These are phyloP conservation scores for Leguminivora glycinivorella DNA, from an alignment of 1,140 invertebrate genomes.

Conservation along the genomic window DNA sequence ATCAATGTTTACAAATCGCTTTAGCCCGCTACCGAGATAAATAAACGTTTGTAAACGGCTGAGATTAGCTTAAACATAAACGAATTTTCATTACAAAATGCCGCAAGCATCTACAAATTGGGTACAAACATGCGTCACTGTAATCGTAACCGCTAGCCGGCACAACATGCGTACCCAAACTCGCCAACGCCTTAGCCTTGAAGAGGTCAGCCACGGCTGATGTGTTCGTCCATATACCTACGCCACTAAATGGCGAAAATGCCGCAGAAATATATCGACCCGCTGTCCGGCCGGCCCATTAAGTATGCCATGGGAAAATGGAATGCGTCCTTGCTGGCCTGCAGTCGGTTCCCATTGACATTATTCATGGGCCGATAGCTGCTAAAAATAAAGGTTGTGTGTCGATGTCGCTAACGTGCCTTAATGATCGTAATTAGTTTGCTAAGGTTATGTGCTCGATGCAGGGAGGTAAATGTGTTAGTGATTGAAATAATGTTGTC, in stretches of 20 bases:
- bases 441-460: constrained; percentile 14
- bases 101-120: constrained; percentile 27
- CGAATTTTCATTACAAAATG: background rate
- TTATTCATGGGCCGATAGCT: constrained; percentile 34
- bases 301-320: constrained; percentile 52
- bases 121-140: background rate
- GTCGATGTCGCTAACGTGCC: constrained; percentile 9
- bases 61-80: background rate
- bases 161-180: constrained; percentile 32
- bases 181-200: constrained; percentile 44
- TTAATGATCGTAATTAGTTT: constrained; percentile 23
- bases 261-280: constrained; percentile 75
- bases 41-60: background rate
- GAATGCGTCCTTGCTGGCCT: constrained; percentile 44
- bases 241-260: constrained; percentile 55
- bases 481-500: background rate
- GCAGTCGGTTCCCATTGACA: constrained; percentile 36
- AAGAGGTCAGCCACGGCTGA: constrained; percentile 33
- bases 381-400: constrained; percentile 24
- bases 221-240: background rate
- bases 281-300: constrained; percentile 46
- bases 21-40: background rate
- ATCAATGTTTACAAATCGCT: constrained; percentile 44
- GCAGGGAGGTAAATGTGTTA: background rate
- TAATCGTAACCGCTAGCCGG: constrained; percentile 33